Evolutionary conservation across 2,113 vertebrate species (phyloP).

Genomic region (Alces alces): DNA sequence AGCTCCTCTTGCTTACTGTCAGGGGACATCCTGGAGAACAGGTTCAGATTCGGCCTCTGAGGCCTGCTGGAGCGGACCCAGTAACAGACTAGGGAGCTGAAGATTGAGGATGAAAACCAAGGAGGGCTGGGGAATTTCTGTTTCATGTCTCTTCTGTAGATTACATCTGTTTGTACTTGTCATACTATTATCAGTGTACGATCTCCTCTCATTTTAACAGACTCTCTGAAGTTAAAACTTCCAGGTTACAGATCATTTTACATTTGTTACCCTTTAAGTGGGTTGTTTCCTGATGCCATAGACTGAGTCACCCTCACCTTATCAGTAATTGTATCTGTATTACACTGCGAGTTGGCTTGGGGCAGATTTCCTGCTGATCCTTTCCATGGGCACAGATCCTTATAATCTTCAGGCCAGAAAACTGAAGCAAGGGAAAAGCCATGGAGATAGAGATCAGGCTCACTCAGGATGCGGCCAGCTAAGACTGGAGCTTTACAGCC

Average conservation of each 20-base stretch:
- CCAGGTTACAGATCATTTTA: conserved; percentile 30
- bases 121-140: background rate
- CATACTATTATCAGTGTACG: background rate
- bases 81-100: background rate
- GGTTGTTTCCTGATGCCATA: conserved; percentile 25
- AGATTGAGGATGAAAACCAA: background rate
- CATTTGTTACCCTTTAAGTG: background rate
- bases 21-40: background rate
- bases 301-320: background rate
- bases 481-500: background rate
- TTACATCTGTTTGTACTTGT: conserved; percentile 46
- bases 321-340: background rate
- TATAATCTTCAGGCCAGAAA: background rate
- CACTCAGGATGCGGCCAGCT: background rate
- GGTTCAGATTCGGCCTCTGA: background rate
- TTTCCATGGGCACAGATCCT: background rate
- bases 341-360: background rate
- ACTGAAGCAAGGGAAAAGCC: background rate
- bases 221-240: conserved; percentile 35
- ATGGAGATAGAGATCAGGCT: background rate
- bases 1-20: background rate
- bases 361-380: background rate
- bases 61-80: background rate
- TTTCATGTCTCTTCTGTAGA: background rate
- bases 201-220: conserved; percentile 33